A percentile compares a stretch with the other conserved stretches of the same genome.
phyloP scores from a whole-genome alignment of 2,797 vertebrate genomes.

The Podarcis lilfordi region DNA sequence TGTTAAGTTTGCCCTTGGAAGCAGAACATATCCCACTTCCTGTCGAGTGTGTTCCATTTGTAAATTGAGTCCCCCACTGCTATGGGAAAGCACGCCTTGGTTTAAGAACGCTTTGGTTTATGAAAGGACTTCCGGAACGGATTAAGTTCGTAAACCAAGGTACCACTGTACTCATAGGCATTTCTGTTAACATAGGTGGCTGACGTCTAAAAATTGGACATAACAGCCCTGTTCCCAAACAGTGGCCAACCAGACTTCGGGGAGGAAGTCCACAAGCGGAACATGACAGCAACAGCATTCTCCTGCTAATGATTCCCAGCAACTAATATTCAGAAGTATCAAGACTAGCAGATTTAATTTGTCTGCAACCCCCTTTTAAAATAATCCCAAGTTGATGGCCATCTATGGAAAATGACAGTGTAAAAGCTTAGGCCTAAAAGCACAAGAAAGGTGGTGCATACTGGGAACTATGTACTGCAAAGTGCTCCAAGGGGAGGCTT shows the following conservation, averaged over 20 bases:
- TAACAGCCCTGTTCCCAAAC: neutral
- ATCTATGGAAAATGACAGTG: neutral
- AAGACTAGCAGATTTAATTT: neutral
- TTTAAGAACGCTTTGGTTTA: too few species aligned
- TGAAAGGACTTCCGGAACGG: too few species aligned
- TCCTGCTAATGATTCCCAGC: neutral
- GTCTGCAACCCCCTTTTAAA: neutral
- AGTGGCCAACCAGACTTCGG: neutral
- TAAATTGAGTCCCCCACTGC: too few species aligned
- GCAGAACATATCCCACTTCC: too few species aligned
- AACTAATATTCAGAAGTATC: too few species aligned
- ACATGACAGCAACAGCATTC: neutral
- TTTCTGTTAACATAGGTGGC: neutral
- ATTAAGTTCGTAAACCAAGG: too few species aligned
- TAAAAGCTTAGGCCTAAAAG: neutral
- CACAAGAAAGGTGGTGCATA: neutral
- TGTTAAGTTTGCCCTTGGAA: too few species aligned
- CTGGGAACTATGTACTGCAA: neutral
- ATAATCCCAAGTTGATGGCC: neutral
- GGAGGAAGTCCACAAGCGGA: neutral
- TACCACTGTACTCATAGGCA: neutral
- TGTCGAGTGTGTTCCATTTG: too few species aligned
- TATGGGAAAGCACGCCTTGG: too few species aligned
- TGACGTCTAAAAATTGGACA: neutral
- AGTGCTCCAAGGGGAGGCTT: neutral